Conservation (phyloP, 2,888 invertebrate genomes). For the Oscheius sp. region DNA sequence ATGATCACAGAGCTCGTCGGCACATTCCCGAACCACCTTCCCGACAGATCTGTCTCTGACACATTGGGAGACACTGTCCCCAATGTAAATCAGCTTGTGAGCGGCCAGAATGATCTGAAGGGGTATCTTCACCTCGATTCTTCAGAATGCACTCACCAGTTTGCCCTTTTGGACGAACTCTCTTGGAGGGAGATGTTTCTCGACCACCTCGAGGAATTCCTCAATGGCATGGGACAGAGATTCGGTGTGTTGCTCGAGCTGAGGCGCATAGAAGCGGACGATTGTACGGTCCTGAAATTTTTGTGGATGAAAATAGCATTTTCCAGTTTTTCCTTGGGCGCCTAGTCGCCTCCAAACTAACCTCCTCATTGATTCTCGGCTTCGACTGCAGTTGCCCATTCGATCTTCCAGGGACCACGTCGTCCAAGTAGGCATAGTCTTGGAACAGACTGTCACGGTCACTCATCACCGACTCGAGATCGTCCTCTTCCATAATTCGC, state of each 20-base stretch:
- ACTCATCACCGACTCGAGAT: conserved; percentile 57
- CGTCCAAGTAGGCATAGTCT: conserved; percentile 46
- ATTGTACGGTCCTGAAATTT: conserved; percentile 76
- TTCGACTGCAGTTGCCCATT: conserved; percentile 20
- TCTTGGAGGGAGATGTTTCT: conserved; percentile 92
- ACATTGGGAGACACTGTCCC: conserved; percentile 86
- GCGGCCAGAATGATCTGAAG: conserved; percentile 82
- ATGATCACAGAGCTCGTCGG: conserved; percentile 81
- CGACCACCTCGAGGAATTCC: conserved; percentile 89
- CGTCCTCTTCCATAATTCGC: conserved; percentile 64
- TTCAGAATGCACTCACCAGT: conserved; percentile 81
- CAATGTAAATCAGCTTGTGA: conserved; percentile 91
- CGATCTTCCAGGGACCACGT: conserved; percentile 34
- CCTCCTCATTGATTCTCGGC: conserved; percentile 42
- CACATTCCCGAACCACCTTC: conserved; percentile 37
- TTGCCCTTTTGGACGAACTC: conserved; percentile 91
- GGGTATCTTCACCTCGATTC: neutral
- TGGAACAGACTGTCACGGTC: conserved; percentile 54
- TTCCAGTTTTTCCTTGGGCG: no score
- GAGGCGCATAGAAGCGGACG: conserved; percentile 87
- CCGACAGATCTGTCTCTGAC: conserved; percentile 34
- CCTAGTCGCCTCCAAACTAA: neutral
- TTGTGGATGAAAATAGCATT: neutral
- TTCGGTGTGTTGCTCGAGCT: conserved; percentile 86
- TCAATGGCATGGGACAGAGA: conserved; percentile 90